Base-by-base conservation (phyloP, 2,797 vertebrate genomes). In the Sebastes melanostomus region DNA sequence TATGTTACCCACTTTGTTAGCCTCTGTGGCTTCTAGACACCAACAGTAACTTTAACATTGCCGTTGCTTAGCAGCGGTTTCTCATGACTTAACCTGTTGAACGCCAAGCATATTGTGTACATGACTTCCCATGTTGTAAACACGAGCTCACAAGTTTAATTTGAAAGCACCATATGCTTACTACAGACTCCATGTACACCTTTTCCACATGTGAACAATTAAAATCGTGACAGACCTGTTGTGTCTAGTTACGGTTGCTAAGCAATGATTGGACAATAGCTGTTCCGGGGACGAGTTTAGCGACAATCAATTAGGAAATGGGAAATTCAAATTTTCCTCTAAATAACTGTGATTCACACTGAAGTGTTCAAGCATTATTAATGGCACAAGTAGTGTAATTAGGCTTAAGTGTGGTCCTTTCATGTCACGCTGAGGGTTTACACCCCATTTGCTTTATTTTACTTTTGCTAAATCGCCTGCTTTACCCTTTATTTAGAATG, bases 361-460 rank as follows among this genome's bases (percentile, higher is more conserved):
- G 10, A 55, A 46, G 58, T 27, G 32, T 56, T 83, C 46, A 72
- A 24, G 55, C 14, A 30, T 55, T 76, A 74, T 81, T 80, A 81
- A 52, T 69, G 24, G 10, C 42, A 32, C 72, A 71, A 84, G 69
- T 78, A 66, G 22, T 52, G 27, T 73, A 76, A 87, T 89, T 79
- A 81, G 59, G 75, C 34, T 65, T 58, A 80, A 88, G 75, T 77
- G 27, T 66, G 24, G 42, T 34, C 30, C 24, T 84, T 81, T 73
- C 42, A 52, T 75, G 52, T 59, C 20, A 25, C 30, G 24, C 8
- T 25, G 42, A 34, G 30, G 56, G 70, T 65, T 61, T 65, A 36
- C 20, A 32, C 55, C 25, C 29, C 9, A 55, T 75, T 60, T 59
- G 11, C 4, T 85, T 68, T 42, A 27, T 75, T 68, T 29, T 12